Evolutionary conservation across 2,113 vertebrate genomes (phyloP), one percentile per base, ranked within the genome.

Genomic region (Cervus canadensis): DNA sequence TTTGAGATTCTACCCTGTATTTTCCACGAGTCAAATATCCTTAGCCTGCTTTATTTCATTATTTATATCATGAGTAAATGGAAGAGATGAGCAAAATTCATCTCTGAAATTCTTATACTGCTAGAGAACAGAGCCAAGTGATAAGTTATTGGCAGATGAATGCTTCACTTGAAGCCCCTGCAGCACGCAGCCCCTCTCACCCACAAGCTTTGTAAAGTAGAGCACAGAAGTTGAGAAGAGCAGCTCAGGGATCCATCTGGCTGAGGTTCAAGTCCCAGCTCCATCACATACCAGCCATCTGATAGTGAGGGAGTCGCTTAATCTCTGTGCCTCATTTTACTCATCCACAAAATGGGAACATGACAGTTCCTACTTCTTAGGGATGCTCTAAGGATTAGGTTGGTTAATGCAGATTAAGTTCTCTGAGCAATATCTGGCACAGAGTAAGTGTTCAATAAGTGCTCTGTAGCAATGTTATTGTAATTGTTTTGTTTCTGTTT

Each of bases 241-340:
- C 7, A 36, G 88, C 2, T 54, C 23, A 28, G 16, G 3, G 19
- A 19, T 25, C 48, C 54, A 33, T 19, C 45, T 40, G 8, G 45
- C 21, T 16, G 36, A 6, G 17, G 16, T 36, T 83, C 48, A 17
- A 16, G 36, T 23, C 87, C n/a, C 19, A 56, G 23, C 30, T n/a
- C 36, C 36, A 1, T 52, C 19, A 28, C 10, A 1, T 16, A 9
- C 30, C 9, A 23, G 4, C 36, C 26, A 0, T 16, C 17, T 84
- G 84, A 21, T 36, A 48, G 3, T 11, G 33, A 28, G 45, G 2
- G 56, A 23, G 45, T 60, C 50, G 30, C 5, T 43, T 43, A 10
- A 33, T n/a, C 30, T 52, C 86, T 52, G 25, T 30, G 30, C 30
- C 52, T 87, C 28, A 19, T 54, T 56, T 74, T 17, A n/a, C 50